Evolutionary conservation across 2,797 vertebrate genomes (phyloP).

Genomic region (Lycodopsis pacificus): DNA sequence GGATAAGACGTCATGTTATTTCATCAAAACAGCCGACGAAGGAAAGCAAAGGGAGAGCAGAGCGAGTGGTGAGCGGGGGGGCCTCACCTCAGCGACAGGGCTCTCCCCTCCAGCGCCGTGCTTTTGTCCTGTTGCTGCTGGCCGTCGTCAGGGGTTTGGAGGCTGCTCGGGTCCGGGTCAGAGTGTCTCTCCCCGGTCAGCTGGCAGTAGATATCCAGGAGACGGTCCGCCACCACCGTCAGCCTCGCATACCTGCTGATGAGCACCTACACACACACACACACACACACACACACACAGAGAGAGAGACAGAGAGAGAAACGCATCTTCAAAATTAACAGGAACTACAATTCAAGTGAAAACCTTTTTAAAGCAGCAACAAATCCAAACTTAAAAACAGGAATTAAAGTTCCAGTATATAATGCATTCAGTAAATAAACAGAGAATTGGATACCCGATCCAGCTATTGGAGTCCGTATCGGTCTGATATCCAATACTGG

Average conservation of each 20-base stretch:
- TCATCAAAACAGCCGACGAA: background rate
- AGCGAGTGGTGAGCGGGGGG: background rate
- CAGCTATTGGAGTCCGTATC: too few species aligned
- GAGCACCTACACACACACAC: slow-evolving; percentile 83
- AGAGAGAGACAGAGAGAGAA: too few species aligned
- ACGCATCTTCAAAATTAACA: too few species aligned
- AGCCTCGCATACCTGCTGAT: slow-evolving; percentile 86
- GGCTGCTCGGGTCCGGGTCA: slow-evolving; percentile 42
- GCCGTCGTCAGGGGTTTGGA: slow-evolving; percentile 31
- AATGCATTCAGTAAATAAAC: too few species aligned
- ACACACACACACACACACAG: background rate
- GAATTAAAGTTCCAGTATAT: too few species aligned
- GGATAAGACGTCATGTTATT: background rate
- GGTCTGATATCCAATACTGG: too few species aligned
- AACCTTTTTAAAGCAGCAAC: too few species aligned
- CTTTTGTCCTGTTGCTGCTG: slow-evolving; percentile 72
- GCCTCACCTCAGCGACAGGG: slow-evolving; percentile 92
- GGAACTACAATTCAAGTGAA: too few species aligned
- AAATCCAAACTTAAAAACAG: too few species aligned
- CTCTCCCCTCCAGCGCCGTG: slow-evolving; percentile 90
- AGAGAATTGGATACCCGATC: too few species aligned
- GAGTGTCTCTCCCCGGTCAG: slow-evolving; percentile 90
- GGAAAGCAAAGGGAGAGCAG: background rate
- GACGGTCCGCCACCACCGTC: slow-evolving; percentile 84
- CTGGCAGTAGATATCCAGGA: slow-evolving; percentile 93